A percentile compares a stretch with the other conserved stretches of the same genome.
Evolutionary conservation across 2,113 vertebrate genomes (phyloP).

Genomic region (Pelvicachromis taeniatus): DNA sequence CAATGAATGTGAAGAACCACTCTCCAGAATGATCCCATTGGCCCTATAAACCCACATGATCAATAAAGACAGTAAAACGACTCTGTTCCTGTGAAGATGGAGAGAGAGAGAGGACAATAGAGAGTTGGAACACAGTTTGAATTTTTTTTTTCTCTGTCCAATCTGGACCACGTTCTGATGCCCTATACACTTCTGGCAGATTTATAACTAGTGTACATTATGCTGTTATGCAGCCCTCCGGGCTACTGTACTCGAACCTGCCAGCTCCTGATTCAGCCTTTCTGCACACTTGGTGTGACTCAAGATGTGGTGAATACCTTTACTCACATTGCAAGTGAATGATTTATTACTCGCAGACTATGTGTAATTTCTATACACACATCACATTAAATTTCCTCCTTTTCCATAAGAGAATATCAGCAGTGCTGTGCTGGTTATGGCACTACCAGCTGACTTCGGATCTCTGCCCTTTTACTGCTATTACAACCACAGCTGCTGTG

Average conservation of each 20-base stretch:
- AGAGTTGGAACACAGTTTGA: slow-evolving; percentile 19
- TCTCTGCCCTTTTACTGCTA: background rate
- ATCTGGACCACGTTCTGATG: slow-evolving; percentile 17
- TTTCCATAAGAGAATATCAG: background rate
- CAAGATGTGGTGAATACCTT: slow-evolving; percentile 18
- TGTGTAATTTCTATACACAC: slow-evolving; percentile 16
- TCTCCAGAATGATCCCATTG: slow-evolving; percentile 35
- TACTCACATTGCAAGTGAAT: background rate
- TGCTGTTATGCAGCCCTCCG: slow-evolving; percentile 25
- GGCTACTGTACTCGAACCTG: slow-evolving; percentile 14
- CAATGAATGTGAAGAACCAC: slow-evolving; percentile 40
- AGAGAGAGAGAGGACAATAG: slow-evolving; percentile 14
- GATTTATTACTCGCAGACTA: background rate
- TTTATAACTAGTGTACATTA: slow-evolving; percentile 47
- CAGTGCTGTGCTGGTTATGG: background rate
- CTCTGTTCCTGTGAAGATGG: slow-evolving; percentile 7
- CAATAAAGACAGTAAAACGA: slow-evolving; percentile 30
- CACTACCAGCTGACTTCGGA: background rate
- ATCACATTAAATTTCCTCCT: slow-evolving; percentile 5
- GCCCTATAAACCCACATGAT: slow-evolving; percentile 42
- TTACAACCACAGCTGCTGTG: background rate
- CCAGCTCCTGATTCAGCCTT: slow-evolving; percentile 65
- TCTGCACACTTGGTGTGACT: slow-evolving; percentile 19
- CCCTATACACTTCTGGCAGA: slow-evolving; percentile 32
- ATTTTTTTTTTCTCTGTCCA: background rate